These are phyloP conservation scores for Cyanoderma ruficeps DNA, from an alignment of 2,113 vertebrate genomes.

Conservation along the genomic window DNA sequence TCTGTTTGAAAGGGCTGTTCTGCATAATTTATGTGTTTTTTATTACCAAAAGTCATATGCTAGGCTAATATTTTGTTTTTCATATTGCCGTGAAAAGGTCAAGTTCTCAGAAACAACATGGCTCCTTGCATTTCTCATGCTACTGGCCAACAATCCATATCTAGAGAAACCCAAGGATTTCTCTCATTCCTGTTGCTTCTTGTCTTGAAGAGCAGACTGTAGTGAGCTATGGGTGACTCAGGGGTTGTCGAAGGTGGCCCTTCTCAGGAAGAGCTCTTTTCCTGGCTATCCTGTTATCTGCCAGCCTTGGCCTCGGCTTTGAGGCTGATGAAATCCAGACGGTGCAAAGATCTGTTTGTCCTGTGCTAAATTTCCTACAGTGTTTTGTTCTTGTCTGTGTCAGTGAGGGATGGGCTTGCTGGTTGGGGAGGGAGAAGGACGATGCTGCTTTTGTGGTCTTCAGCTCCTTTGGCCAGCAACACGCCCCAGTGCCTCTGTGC, in stretches of 20 bases:
- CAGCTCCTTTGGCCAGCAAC: background rate
- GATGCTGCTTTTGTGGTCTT: background rate
- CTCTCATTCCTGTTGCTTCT: background rate
- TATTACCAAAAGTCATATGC: background rate
- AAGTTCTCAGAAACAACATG: background rate
- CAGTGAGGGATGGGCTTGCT: too few species aligned
- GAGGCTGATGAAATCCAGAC: background rate
- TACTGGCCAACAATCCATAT: background rate
- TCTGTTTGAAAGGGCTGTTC: background rate
- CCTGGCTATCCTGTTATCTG: background rate
- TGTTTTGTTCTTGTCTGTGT: background rate
- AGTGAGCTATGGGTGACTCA: fast-evolving
- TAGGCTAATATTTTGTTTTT: background rate
- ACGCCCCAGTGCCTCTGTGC: fast-evolving
- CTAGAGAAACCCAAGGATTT: background rate
- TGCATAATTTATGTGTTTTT: background rate
- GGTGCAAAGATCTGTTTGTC: background rate
- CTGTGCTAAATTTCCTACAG: background rate
- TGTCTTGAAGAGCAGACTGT: background rate
- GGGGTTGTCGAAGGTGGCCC: background rate
- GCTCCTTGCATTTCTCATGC: background rate
- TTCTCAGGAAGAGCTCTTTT: background rate
- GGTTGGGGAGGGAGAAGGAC: too few species aligned
- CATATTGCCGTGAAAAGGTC: background rate
- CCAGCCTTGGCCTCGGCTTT: background rate